Base-by-base conservation (phyloP, 2,888 invertebrate genomes). In the Coleophora deauratella region DNA sequence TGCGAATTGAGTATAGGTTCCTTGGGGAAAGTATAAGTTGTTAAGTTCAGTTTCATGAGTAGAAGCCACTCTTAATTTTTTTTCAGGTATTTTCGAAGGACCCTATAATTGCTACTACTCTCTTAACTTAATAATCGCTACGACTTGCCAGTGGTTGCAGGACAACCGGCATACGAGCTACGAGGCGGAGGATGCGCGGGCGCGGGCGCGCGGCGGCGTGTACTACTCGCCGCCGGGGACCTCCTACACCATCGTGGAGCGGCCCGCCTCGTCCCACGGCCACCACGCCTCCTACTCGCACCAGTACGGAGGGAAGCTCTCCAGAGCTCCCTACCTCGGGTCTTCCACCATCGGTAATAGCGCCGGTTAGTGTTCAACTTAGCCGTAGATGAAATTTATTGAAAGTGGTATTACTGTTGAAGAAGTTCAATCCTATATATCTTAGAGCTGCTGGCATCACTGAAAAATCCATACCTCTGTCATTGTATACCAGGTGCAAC, bases 171-270 rank as follows among this genome's bases (percentile, higher is more conserved):
- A 82, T 59, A 73, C 77, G 65, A 74, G 86, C 62, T 85, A 80
- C 67, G 88, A 75, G 73, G 82, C 80, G 59, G 85, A 72, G 61
- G 87, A 78, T 54, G 82, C 80, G 45, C 69, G 80, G 35, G 71
- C 63, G 51, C 80, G 91, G 55, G 87, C 88, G 50, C 88, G 91
- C 37, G 88, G 92, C 52, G 90, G 93, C 51, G 86, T 91, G 50
- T 95, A 95, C 79, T 95, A 94, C 77, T 95, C 94, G 51, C 95
- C 95, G 43, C 95, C 95, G 27, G 95, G 95, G 49, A 95, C 95
- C 52, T 94, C 93, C 44, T 95, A 95, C 79, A 95, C 95, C 64
- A 95, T 95, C 73, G 91, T 95, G 62, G 95, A 95, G 80, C 87
- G 94, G 49, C 91, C 91, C 47, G 91, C 91, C 50, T 91, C 91